Evolutionary conservation across 1,140 invertebrate species (phyloP).

Genomic region (Nebria ingens): DNA sequence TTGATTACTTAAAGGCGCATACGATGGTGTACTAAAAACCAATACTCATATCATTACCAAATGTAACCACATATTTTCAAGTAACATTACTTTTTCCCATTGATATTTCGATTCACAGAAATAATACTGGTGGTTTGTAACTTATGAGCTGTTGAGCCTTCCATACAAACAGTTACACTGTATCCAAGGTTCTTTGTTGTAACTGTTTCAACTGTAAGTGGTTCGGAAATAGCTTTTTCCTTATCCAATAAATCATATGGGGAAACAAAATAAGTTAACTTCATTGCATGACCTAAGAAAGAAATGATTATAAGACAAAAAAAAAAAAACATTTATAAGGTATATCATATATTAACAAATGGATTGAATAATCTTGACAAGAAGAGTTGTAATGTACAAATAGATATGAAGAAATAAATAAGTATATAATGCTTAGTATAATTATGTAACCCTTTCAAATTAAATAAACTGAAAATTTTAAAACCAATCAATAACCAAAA

Average conservation of each 20-base stretch:
- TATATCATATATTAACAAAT: no score
- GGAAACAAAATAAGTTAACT: constrained; percentile 89
- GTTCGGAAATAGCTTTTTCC: constrained; percentile 57
- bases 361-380: no score
- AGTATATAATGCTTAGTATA: no score
- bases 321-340: no score
- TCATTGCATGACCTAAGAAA: constrained; percentile 75
- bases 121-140: constrained; percentile 75
- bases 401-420: no score
- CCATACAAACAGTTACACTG: constrained; percentile 80
- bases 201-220: constrained; percentile 61
- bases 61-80: no score
- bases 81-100: constrained; percentile 70
- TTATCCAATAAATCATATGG: constrained; percentile 83
- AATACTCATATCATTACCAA: background rate
- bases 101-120: constrained; percentile 56
- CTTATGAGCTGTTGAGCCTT: constrained; percentile 80
- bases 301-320: constrained; percentile 9
- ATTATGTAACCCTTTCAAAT: no score
- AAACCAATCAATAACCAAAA: no score
- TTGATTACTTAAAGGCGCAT: constrained; percentile 61
- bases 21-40: constrained; percentile 61
- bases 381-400: no score
- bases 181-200: constrained; percentile 64
- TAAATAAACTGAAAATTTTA: no score